Base-by-base conservation (phyloP, 2,113 vertebrate species). In the Synchiropus splendidus region DNA sequence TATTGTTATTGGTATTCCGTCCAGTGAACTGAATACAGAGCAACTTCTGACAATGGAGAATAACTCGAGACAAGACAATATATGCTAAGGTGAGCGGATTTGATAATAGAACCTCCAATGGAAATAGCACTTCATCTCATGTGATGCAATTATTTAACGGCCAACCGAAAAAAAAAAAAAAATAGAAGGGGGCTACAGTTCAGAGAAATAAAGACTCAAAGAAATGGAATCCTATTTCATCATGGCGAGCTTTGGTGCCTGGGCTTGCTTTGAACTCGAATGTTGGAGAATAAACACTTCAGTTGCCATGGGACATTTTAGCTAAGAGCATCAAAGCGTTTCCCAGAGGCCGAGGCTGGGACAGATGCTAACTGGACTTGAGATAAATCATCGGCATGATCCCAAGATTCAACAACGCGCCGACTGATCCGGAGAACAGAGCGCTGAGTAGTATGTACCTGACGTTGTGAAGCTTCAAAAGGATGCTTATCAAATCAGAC, bases 241-340 rank as follows among this genome's bases (percentile, higher is more conserved):
- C 62, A 38, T 41, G 43, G 41, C 47, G 43, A 53, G 45, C 52
- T 54, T 51, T 60, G 54, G 47, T 43, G 44, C 43, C 33, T 54
- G 18, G 17, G 52, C 33, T 48, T 36, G 49, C 61, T 75, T 73
- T 75, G 72, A 71, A 77, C 54, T 64, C 6, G 1, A 61, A 34
- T 50, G 39, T 53, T 67, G 68, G 56, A 69, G 68, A 73, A 56
- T 64, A 64, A 67, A 59, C 27, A 59, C 44, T 56, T 58, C 8
- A 39, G 45, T 52, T 50, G 61, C 67, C 47, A 55, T 12, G 57
- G 60, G 70, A 67, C 67, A 42, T 54, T 67, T 62, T 60, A 62
- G 72, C 64, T 63, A 51, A 48, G 35, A 61, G 60, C 70, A 72
- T 78, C 69, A 75, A 74, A 75, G 64, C 39, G 36, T 54, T 12